These are phyloP conservation scores for Palloptera scutellata DNA, from an alignment of 2,888 invertebrate genomes.

Conservation along the genomic window DNA sequence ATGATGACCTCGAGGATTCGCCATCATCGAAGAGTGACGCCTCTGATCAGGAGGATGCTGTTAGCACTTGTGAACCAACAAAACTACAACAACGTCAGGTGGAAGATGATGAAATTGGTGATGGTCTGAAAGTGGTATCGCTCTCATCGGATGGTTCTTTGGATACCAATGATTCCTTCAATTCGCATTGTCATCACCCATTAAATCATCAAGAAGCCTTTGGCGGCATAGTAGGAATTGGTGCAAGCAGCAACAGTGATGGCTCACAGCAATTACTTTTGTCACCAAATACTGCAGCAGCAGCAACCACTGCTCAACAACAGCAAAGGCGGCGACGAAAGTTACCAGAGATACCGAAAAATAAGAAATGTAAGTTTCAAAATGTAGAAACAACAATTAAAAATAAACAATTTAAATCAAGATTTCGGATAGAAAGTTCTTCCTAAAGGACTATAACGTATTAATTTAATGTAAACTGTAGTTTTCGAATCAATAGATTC, in stretches of 20 bases:
- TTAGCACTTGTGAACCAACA: slow-evolving; percentile 38
- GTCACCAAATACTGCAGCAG: slow-evolving; percentile 39
- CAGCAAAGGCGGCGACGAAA: slow-evolving; percentile 77
- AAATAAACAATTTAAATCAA: too few species aligned
- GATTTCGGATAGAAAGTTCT: too few species aligned
- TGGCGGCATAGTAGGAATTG: slow-evolving; percentile 58
- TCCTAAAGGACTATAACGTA: too few species aligned
- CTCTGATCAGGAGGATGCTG: slow-evolving; percentile 70
- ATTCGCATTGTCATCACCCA: slow-evolving; percentile 58
- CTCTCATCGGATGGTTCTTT: slow-evolving; percentile 58
- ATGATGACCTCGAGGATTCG: slow-evolving; percentile 81
- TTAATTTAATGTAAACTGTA: neutral
- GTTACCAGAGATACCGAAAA: slow-evolving; percentile 89
- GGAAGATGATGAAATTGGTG: slow-evolving; percentile 65
- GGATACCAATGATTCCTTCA: slow-evolving; percentile 58
- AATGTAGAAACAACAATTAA: neutral
- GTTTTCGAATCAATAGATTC: neutral
- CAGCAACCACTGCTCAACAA: slow-evolving; percentile 25
- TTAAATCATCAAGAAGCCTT: slow-evolving; percentile 58
- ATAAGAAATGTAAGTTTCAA: slow-evolving; percentile 79
- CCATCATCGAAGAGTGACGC: slow-evolving; percentile 79
- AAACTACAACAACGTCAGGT: slow-evolving; percentile 54
- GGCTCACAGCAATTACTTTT: slow-evolving; percentile 38
- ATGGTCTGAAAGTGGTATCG: slow-evolving; percentile 61
- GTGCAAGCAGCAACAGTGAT: slow-evolving; percentile 36